Evolutionary conservation across 2,113 vertebrate species (phyloP).

Genomic region (Pluvialis apricaria): DNA sequence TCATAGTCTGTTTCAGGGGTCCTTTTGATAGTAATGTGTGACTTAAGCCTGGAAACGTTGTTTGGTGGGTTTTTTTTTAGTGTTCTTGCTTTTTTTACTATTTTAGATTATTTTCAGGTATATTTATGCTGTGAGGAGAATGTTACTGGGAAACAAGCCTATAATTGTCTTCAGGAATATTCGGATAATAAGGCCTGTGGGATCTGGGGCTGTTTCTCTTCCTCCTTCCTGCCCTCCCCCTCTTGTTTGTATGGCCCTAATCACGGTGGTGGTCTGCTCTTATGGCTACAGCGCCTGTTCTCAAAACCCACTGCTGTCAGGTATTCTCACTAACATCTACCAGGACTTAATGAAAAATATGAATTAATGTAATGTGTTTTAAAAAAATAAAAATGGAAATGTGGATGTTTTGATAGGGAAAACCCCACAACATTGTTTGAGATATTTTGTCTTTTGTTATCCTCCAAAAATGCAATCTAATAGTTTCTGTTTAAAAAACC

Average conservation of each 20-base stretch:
- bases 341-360: background rate
- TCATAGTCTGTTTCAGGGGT: background rate
- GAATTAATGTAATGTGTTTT: background rate
- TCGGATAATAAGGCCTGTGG: conserved; percentile 6
- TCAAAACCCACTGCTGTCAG: background rate
- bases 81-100: background rate
- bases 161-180: background rate
- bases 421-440: background rate
- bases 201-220: background rate
- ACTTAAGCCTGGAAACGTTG: background rate
- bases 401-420: background rate
- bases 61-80: background rate
- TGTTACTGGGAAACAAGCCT: background rate
- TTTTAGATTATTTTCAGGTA: background rate
- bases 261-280: background rate
- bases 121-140: background rate
- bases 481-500: background rate
- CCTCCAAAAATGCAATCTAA: background rate
- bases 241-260: background rate
- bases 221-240: background rate
- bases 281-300: background rate
- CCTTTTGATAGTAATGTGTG: background rate
- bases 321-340: background rate
- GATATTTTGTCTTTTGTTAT: background rate
- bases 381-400: background rate